Evolutionary conservation across 2,797 vertebrate species (phyloP).

Genomic region (Myotis findleyi): DNA sequence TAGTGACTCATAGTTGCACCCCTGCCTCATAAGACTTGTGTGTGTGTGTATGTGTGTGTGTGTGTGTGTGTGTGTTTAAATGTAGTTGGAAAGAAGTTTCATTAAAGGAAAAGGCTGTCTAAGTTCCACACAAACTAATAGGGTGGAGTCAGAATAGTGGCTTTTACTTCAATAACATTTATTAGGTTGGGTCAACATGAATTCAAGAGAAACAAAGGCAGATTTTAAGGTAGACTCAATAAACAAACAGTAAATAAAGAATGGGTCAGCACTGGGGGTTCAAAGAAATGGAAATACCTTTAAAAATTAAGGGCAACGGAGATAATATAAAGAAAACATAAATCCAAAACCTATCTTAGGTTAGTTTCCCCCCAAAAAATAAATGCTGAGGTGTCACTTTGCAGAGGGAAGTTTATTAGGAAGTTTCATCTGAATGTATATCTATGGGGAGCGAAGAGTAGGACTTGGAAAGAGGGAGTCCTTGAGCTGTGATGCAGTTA

Average conservation of each 20-base stretch:
- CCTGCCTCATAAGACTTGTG: neutral
- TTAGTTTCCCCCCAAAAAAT: neutral
- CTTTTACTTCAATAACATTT: neutral
- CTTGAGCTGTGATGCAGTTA: neutral
- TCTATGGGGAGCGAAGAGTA: neutral
- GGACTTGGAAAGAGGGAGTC: neutral
- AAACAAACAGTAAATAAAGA: neutral
- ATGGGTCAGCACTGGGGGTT: neutral
- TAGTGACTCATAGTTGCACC: neutral
- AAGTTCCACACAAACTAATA: neutral
- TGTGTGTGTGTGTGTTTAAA: neutral
- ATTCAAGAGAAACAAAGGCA: neutral
- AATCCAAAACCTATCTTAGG: neutral
- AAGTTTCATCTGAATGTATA: neutral
- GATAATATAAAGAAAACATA: neutral
- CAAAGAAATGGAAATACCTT: neutral
- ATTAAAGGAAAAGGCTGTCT: neutral
- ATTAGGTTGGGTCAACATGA: neutral
- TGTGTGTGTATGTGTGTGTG: neutral
- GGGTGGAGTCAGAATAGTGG: neutral
- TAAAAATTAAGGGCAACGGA: neutral
- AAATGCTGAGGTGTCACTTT: neutral
- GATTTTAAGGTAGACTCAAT: neutral
- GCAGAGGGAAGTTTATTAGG: neutral
- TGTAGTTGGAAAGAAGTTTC: neutral